These are phyloP conservation scores for Kobus ellipsiprymnus DNA, from an alignment of 2,113 vertebrate species.

Conservation along the genomic window DNA sequence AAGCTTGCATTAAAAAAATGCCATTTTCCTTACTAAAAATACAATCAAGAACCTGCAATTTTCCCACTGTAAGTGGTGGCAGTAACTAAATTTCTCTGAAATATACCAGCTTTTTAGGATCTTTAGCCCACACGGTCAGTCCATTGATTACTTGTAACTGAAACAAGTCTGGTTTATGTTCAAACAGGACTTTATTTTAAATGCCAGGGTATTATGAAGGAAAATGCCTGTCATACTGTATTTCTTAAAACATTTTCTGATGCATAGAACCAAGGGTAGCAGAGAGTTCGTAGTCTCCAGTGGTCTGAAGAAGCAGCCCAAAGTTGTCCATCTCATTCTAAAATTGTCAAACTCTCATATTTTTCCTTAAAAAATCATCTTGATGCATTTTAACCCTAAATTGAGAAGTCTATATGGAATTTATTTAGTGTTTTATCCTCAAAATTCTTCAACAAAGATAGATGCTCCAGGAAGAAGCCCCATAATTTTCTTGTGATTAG, in stretches of 20 bases:
- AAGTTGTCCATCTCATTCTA: background rate
- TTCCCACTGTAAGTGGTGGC: background rate
- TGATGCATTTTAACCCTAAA: background rate
- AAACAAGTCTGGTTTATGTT: background rate
- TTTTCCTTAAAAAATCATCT: background rate
- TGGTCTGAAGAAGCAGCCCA: background rate
- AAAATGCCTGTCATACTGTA: background rate
- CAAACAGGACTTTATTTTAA: background rate
- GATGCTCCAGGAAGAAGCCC: background rate
- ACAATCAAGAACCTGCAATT: background rate
- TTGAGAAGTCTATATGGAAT: background rate
- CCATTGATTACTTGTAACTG: background rate
- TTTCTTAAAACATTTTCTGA: background rate
- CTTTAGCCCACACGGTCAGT: background rate
- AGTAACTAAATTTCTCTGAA: background rate
- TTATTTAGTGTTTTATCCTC: background rate
- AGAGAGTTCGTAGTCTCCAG: background rate
- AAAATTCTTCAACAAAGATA: background rate
- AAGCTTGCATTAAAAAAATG: background rate
- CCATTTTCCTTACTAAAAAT: background rate
- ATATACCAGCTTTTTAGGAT: background rate
- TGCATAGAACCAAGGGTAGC: background rate
- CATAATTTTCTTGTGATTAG: background rate
- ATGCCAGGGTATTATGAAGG: background rate
- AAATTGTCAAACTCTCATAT: background rate